Evolutionary conservation across 2,113 vertebrate genomes (phyloP).

Genomic region (Gobius niger): DNA sequence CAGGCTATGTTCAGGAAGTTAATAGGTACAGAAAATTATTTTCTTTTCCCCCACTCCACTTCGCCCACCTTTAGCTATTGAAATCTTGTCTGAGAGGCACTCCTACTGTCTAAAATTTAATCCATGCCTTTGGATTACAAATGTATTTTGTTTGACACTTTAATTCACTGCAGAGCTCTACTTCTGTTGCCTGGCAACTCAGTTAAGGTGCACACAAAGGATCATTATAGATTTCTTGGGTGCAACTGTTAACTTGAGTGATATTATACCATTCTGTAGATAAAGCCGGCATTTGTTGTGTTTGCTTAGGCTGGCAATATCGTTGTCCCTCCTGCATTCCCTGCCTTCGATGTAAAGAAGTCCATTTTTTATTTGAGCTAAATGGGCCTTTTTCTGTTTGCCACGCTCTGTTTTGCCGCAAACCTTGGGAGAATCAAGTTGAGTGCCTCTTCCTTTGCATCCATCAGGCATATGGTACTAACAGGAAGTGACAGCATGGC

Average conservation of each 20-base stretch:
- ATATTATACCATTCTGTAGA: conserved; percentile 43
- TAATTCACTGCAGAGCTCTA: conserved; percentile 65
- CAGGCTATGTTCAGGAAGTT: conserved; percentile 22
- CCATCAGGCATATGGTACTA: conserved; percentile 68
- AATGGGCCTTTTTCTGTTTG: conserved; percentile 40
- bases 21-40: conserved; percentile 38
- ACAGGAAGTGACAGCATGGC: conserved; percentile 73
- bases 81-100: conserved; percentile 52
- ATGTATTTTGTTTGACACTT: conserved; percentile 70
- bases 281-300: conserved; percentile 39
- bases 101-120: conserved; percentile 62
- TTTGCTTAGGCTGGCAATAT: conserved; percentile 24
- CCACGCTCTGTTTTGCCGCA: conserved; percentile 22
- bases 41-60: conserved; percentile 44
- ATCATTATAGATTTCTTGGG: conserved; percentile 68
- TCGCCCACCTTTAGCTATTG: conserved; percentile 51
- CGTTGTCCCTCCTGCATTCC: conserved; percentile 6
- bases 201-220: conserved; percentile 65
- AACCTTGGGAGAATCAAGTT: conserved; percentile 47
- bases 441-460: conserved; percentile 67
- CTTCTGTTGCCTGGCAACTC: conserved; percentile 73
- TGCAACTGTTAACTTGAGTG: conserved; percentile 58
- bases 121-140: conserved; percentile 68
- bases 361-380: conserved; percentile 36
- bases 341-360: conserved; percentile 35